These are phyloP conservation scores for Danio albolineatus DNA, from an alignment of 2,797 vertebrate species.

Conservation along the genomic window DNA sequence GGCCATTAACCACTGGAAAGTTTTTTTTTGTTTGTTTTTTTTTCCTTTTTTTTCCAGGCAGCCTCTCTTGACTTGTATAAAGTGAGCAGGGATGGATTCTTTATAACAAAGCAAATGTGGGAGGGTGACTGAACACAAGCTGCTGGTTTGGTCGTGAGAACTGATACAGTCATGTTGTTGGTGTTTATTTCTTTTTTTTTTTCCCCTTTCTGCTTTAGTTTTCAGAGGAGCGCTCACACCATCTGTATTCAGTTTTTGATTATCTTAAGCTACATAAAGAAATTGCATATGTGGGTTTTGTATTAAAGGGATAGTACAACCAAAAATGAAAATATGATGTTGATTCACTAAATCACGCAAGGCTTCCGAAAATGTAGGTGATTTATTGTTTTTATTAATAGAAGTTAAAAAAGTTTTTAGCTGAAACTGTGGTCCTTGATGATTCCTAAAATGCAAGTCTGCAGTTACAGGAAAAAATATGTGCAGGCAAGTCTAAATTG, in stretches of 20 bases:
- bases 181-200: not conserved
- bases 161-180: conserved; percentile 3
- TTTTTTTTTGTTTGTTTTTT: no score
- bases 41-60: conserved; percentile 50
- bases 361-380: no score
- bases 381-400: no score
- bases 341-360: no score
- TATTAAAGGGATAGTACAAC: no score
- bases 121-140: not conserved
- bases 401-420: no score
- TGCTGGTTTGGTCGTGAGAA: conserved; percentile 21
- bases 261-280: not conserved
- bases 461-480: no score
- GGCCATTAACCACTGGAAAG: conserved; percentile 53
- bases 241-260: conserved; percentile 2
- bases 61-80: conserved; percentile 36
- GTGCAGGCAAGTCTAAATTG: no score
- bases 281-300: not conserved
- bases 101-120: conserved; percentile 19
- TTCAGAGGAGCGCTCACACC: not conserved
- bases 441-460: no score
- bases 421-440: no score
- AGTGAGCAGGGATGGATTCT: conserved; percentile 27
- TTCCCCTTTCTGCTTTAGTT: not conserved
- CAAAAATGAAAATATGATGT: no score